These are phyloP conservation scores for Cephalophus harveyi DNA, from an alignment of 2,113 vertebrate species.

Conservation along the genomic window DNA sequence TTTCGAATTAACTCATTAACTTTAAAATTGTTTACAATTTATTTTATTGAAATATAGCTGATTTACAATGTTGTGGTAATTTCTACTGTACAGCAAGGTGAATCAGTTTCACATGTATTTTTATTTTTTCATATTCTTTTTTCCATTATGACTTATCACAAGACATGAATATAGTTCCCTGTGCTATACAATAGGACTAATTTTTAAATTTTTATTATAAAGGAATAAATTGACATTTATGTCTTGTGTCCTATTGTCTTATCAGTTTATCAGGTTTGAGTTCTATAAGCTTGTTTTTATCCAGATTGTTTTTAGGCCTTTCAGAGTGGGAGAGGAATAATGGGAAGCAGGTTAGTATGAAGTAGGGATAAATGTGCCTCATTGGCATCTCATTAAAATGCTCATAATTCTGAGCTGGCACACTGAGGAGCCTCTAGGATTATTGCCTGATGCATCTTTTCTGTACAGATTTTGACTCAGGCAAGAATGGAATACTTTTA, in stretches of 20 bases:
- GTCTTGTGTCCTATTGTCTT: not conserved
- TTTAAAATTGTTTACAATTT: slow-evolving; percentile 17
- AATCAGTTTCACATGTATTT: not conserved
- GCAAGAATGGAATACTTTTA: not conserved
- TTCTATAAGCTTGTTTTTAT: not conserved
- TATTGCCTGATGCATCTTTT: not conserved
- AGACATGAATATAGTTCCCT: not conserved
- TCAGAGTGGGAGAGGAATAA: not conserved
- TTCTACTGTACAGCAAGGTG: not conserved
- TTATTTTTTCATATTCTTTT: not conserved
- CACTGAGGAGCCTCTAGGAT: not conserved
- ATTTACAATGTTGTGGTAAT: not conserved
- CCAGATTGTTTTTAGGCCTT: not conserved
- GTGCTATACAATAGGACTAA: not conserved
- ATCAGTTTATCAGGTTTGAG: not conserved
- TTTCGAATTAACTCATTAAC: not conserved
- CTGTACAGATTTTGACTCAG: not conserved
- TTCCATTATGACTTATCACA: not conserved
- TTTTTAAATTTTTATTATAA: slow-evolving; percentile 44
- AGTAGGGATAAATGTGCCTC: not conserved
- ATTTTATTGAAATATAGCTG: not conserved
- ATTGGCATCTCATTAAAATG: not conserved
- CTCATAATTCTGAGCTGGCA: not conserved
- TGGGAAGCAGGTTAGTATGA: not conserved
- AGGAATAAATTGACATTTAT: not conserved